Evolutionary conservation across 2,113 vertebrate genomes (phyloP), one percentile per base, ranked within the genome.

Genomic region (Grammomys surdaster): DNA sequence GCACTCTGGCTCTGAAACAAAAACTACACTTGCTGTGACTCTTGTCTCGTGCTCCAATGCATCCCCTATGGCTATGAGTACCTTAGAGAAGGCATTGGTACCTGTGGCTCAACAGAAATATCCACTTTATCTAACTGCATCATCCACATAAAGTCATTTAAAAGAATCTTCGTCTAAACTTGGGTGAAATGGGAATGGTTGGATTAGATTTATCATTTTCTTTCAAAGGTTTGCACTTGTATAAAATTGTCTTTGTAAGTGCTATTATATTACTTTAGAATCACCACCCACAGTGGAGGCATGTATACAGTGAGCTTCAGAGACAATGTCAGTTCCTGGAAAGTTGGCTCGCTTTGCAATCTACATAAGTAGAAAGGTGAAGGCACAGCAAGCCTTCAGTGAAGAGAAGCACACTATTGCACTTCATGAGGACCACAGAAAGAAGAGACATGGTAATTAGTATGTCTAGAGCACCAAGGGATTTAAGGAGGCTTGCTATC

Each of bases 11-110:
- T 33, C 0, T 10, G 22, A 65, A 33, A 43, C n/a, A 91, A 48
- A 7, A 36, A 4, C 1, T 7, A 7, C 40, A 1, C 9, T 17
- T 24, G 2, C 5, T 56, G 51, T 31, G n/a, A 81, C 22, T 1
- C 10, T 88, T n/a, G 2, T 19, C 3, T 3, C 5, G 54, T 43
- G 7, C n/a, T 88, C 48, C 10, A 6, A 6, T 20, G 3, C 3
- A 82, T 1, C 1, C 40, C n/a, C 0, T 28, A 56, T 76, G 36
- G 13, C 56, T 43, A 0, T 0, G 11, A 4, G 14, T 10, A 24
- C 48, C 17, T 36, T 70, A 43, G 48, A 65, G 31, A 76, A 93
- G 56, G 89, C 9, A 19, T 22, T 36, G 3, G 36, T 69, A 90
- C 33, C 12, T 31, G n/a, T 36, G 10, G 33, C 16, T 91, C 28